These are phyloP conservation scores for Prochilodus magdalenae DNA, from an alignment of 2,113 vertebrate genomes.

Conservation along the genomic window DNA sequence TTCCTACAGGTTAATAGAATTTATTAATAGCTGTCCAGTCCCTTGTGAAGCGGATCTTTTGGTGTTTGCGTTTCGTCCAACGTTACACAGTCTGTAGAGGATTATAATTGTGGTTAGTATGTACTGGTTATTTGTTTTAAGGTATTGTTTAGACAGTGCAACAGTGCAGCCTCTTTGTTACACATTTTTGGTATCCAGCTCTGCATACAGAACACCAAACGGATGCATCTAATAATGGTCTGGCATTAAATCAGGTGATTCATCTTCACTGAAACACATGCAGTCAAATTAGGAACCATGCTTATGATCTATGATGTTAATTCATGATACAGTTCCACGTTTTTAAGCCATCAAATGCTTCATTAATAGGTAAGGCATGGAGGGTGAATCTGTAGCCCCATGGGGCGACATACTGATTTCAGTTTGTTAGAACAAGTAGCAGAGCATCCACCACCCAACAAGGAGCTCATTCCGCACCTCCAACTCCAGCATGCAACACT, in stretches of 20 bases:
- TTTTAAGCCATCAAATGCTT: neutral
- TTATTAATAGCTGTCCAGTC: neutral
- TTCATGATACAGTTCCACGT: neutral
- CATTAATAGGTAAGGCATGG: constrained; percentile 14
- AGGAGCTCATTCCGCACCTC: constrained; percentile 50
- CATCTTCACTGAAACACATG: constrained; percentile 37
- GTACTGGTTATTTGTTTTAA: constrained; percentile 35
- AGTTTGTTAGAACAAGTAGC: constrained; percentile 35
- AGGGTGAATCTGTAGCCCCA: neutral
- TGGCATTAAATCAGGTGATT: neutral
- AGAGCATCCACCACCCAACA: constrained; percentile 35
- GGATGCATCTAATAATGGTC: constrained; percentile 8
- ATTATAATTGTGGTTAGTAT: constrained; percentile 41
- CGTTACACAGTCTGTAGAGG: neutral
- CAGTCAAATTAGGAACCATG: constrained; percentile 50
- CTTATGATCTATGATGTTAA: constrained; percentile 41
- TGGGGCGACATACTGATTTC: constrained; percentile 16
- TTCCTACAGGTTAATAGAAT: neutral
- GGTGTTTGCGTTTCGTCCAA: neutral
- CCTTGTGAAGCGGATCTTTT: neutral
- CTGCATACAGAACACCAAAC: neutral
- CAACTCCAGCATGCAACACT: constrained; percentile 67
- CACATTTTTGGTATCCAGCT: neutral
- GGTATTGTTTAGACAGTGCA: constrained; percentile 21
- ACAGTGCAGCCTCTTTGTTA: constrained; percentile 20